Percentiles rank a stretch among this genome's conserved stretches.
Evolutionary conservation across 2,113 vertebrate species (phyloP).

Genomic region (Oreochromis tanganicae): DNA sequence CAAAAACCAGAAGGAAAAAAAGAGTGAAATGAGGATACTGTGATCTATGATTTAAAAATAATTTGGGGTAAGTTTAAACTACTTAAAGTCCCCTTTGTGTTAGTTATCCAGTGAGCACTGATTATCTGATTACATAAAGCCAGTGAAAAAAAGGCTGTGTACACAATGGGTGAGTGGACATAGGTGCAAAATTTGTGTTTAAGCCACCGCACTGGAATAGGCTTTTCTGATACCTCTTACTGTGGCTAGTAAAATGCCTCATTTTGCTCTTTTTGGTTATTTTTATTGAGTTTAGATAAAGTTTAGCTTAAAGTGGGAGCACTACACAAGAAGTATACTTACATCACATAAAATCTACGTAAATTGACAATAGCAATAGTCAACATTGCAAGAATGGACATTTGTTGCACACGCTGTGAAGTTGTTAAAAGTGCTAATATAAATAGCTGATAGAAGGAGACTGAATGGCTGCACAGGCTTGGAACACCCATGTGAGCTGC

Average conservation of each 20-base stretch:
- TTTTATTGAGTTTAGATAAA: background rate
- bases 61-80: background rate
- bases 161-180: background rate
- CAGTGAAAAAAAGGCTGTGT: accelerated
- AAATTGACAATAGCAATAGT: background rate
- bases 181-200: background rate
- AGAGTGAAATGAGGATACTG: background rate
- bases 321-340: background rate
- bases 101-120: background rate
- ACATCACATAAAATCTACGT: background rate
- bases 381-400: background rate
- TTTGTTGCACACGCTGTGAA: accelerated
- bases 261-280: background rate
- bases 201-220: background rate
- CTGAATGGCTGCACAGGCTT: background rate
- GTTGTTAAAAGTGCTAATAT: background rate
- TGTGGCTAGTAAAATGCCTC: background rate
- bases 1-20: background rate
- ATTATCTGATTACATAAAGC: background rate
- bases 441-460: background rate
- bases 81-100: accelerated
- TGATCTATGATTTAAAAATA: background rate
- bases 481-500: background rate
- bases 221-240: too few relatives aligned
- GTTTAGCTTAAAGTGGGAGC: background rate